phyloP scores from a whole-genome alignment of 1,140 invertebrate species.

The Xylocopa sonorina region DNA sequence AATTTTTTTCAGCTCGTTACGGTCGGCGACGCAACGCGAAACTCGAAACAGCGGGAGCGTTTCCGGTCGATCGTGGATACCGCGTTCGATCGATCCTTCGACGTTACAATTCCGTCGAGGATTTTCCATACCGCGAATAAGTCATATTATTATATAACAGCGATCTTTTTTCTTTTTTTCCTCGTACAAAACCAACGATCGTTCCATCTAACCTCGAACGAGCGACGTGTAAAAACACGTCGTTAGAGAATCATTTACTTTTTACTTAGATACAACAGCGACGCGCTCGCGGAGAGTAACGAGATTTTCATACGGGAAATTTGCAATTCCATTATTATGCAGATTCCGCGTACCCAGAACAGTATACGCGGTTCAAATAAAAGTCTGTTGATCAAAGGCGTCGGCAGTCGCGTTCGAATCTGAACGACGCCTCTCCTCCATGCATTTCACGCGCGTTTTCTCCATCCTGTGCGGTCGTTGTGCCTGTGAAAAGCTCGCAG shows the following conservation, averaged over 20 bases:
- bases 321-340: background rate
- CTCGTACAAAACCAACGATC: too few species aligned
- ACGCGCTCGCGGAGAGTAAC: too few species aligned
- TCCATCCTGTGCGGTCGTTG: background rate
- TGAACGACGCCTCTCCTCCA: conserved; percentile 5
- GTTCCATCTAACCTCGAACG: too few species aligned
- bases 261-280: too few species aligned
- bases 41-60: background rate
- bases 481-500: background rate
- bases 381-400: conserved; percentile 16
- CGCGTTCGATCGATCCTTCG: conserved; percentile 3
- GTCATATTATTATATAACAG: too few species aligned
- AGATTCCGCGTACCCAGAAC: background rate
- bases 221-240: too few species aligned
- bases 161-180: too few species aligned
- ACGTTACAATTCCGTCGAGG: background rate
- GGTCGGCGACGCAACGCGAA: background rate
- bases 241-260: too few species aligned
- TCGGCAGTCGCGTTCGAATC: conserved; percentile 19
- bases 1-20: background rate
- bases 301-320: background rate
- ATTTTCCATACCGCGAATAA: too few species aligned
- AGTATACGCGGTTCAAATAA: conserved; percentile 3
- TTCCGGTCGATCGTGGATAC: conserved; percentile 2
- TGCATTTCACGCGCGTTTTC: conserved; percentile 19